These are phyloP conservation scores for Cephus nigrinus DNA, from an alignment of 2,888 invertebrate species.

Conservation along the genomic window DNA sequence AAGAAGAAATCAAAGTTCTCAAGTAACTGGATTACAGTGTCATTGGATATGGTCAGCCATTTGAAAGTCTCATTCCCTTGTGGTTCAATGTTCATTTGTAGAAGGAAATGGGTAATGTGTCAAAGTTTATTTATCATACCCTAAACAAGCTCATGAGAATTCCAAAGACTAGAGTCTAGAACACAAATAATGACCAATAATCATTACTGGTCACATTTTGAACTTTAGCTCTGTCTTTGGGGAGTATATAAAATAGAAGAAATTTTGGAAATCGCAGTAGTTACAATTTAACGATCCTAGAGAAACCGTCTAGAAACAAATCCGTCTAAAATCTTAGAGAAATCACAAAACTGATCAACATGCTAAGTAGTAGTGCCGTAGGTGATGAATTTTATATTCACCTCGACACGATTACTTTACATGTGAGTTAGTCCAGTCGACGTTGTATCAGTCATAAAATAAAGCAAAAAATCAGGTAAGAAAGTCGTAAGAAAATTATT, in stretches of 20 bases:
- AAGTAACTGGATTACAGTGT: background rate
- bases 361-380: constrained; percentile 72
- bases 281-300: background rate
- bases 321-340: background rate
- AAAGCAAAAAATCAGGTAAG: background rate
- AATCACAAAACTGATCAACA: constrained; percentile 31
- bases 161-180: background rate
- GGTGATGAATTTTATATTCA: constrained; percentile 65
- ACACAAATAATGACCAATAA: background rate
- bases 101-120: background rate
- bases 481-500: background rate
- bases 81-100: background rate
- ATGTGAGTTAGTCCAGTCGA: constrained; percentile 28
- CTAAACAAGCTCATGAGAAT: background rate
- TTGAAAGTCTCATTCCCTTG: background rate
- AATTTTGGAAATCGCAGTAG: constrained; percentile 10
- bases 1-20: background rate
- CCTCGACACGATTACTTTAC: constrained; percentile 67
- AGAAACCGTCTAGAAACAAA: background rate
- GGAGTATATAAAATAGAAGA: constrained; percentile 18
- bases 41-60: background rate
- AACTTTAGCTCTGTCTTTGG: constrained; percentile 22
- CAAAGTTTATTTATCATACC: background rate
- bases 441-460: background rate
- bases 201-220: constrained; percentile 4